These are phyloP conservation scores for Macrosoma leucophasiata DNA, from an alignment of 2,888 invertebrate species.

Conservation along the genomic window DNA sequence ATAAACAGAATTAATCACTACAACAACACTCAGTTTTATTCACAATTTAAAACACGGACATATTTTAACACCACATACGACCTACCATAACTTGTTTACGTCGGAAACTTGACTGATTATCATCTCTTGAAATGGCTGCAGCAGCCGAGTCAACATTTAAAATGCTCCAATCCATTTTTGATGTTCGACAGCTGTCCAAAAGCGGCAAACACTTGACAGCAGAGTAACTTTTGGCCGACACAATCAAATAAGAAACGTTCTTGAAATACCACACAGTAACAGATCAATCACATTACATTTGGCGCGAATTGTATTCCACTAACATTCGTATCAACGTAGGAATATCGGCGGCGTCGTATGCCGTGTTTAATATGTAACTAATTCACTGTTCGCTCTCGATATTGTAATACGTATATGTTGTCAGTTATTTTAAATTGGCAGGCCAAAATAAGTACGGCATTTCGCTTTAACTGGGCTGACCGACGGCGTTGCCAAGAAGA, in stretches of 20 bases:
- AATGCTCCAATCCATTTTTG: conserved; percentile 83
- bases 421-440: conserved; percentile 68
- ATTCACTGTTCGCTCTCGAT: conserved; percentile 14
- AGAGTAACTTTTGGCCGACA: conserved; percentile 26
- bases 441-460: conserved; percentile 75
- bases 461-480: conserved; percentile 69
- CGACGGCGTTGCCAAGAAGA: conserved; percentile 61
- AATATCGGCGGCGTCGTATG: conserved; percentile 6
- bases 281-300: conserved; percentile 37
- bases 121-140: conserved; percentile 83
- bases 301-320: conserved; percentile 39
- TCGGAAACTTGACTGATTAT: conserved; percentile 72
- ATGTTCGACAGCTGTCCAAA: conserved; percentile 29
- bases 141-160: conserved; percentile 79
- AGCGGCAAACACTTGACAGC: conserved; percentile 25
- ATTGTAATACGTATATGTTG: conserved; percentile 29
- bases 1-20: too few species aligned
- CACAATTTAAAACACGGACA: not conserved
- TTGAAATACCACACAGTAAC: conserved; percentile 32
- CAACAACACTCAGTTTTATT: too few species aligned
- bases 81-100: conserved; percentile 56
- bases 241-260: too few species aligned
- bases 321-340: conserved; percentile 21
- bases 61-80: conserved; percentile 9
- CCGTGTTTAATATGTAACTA: conserved; percentile 18